phyloP scores from a whole-genome alignment of 2,113 vertebrate genomes.

The Zosterops lateralis region DNA sequence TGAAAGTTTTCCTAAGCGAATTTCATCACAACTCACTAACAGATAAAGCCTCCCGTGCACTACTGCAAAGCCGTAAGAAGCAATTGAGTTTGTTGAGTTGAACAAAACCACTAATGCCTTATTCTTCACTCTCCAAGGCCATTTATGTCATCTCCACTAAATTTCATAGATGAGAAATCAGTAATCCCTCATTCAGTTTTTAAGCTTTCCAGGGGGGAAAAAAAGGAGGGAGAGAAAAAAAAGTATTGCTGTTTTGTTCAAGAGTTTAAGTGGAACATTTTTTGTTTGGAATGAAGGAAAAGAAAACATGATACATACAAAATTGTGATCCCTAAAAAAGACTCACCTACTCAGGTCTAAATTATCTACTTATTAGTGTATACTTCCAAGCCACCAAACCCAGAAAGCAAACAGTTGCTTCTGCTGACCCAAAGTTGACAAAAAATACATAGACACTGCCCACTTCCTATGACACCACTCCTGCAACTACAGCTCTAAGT shows the following conservation, averaged over 20 bases:
- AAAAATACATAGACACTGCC: not conserved
- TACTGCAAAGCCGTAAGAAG: not conserved
- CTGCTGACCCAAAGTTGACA: not conserved
- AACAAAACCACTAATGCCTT: not conserved
- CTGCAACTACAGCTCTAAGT: not conserved
- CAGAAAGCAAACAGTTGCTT: not conserved
- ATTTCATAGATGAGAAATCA: not conserved
- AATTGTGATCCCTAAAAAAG: not conserved
- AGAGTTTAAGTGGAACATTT: not conserved
- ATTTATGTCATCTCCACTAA: not conserved
- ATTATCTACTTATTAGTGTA: not conserved
- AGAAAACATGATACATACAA: not conserved
- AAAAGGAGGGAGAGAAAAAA: rapidly evolving
- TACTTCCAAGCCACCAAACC: not conserved
- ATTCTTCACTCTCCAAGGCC: not conserved
- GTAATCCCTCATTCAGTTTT: not conserved
- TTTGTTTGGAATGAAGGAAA: not conserved
- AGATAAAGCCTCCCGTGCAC: not conserved
- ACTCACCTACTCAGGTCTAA: not conserved
- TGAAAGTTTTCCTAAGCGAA: not conserved
- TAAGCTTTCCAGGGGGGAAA: not conserved
- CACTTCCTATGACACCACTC: not conserved
- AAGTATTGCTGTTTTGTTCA: not conserved
- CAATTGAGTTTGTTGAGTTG: not conserved
- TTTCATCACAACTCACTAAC: not conserved